Evolutionary conservation across 2,113 vertebrate species (phyloP).

Genomic region (Chamaetylas fuelleborni): DNA sequence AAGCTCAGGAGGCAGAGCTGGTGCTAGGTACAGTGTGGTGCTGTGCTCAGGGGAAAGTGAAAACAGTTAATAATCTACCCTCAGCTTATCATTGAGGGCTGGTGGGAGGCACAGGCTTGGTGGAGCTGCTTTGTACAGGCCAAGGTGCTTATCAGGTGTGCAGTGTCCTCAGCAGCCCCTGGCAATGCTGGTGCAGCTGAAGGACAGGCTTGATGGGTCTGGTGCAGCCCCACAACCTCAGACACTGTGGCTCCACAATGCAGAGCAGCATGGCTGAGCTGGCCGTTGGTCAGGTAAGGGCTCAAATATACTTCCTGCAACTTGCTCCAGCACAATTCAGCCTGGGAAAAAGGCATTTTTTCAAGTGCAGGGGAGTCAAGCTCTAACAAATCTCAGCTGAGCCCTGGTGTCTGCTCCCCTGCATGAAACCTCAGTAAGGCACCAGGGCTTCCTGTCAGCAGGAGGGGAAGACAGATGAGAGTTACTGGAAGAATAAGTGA

Average conservation of each 20-base stretch:
- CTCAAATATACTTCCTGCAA: background rate
- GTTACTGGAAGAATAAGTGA: background rate
- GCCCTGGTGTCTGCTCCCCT: background rate
- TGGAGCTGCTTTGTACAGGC: background rate
- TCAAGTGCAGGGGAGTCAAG: background rate
- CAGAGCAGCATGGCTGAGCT: background rate
- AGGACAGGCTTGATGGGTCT: background rate
- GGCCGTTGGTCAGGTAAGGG: background rate
- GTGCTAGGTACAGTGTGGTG: background rate
- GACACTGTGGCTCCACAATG: fast-evolving
- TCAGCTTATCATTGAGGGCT: background rate
- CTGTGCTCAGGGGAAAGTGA: background rate
- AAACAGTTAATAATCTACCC: constrained; percentile 16
- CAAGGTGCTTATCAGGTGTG: background rate
- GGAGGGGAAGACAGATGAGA: background rate
- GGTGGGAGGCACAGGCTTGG: background rate
- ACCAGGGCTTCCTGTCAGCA: background rate
- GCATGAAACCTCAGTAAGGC: background rate
- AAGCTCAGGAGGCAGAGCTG: background rate
- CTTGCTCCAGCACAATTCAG: background rate
- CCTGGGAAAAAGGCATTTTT: background rate
- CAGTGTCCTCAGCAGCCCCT: background rate
- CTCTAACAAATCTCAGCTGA: background rate
- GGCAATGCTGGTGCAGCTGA: background rate
- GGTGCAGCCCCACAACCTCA: background rate